phyloP scores from a whole-genome alignment of 2,797 vertebrate species.

The Dermochelys coriacea region DNA sequence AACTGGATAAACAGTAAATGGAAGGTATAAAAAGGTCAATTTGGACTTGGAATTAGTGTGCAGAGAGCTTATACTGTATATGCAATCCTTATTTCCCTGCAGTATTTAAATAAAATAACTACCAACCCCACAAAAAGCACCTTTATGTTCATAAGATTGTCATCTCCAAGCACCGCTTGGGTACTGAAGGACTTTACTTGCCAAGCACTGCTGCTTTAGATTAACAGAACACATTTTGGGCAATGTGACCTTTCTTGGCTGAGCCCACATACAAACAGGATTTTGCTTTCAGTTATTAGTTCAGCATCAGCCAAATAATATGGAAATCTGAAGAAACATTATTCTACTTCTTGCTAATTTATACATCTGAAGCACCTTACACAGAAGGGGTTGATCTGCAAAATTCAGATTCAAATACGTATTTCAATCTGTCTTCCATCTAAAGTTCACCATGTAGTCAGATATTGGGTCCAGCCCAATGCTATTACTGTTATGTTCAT shows the following conservation, averaged over 20 bases:
- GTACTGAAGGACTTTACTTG: background rate
- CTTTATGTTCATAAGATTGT: background rate
- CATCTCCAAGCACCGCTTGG: background rate
- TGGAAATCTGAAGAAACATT: background rate
- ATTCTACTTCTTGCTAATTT: background rate
- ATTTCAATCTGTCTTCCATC: constrained; percentile 1
- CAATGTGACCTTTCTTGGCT: background rate
- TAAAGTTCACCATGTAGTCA: background rate
- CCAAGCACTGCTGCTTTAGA: background rate
- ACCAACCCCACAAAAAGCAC: background rate
- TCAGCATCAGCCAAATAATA: background rate
- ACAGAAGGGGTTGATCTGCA: background rate
- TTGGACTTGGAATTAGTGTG: constrained; percentile 55
- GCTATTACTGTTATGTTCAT: constrained; percentile 36
- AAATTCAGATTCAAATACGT: background rate
- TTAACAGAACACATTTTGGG: background rate
- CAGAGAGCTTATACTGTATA: constrained; percentile 23
- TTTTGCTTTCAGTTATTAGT: background rate
- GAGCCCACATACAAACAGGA: background rate
- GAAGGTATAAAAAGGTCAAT: constrained; percentile 60
- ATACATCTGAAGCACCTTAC: background rate
- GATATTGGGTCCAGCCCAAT: background rate
- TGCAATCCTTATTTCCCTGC: constrained; percentile 47
- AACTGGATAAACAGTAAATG: constrained; percentile 62
- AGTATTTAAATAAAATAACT: constrained; percentile 32